Base-by-base conservation (phyloP, 1,140 invertebrate genomes). In the Eumaeus atala region DNA sequence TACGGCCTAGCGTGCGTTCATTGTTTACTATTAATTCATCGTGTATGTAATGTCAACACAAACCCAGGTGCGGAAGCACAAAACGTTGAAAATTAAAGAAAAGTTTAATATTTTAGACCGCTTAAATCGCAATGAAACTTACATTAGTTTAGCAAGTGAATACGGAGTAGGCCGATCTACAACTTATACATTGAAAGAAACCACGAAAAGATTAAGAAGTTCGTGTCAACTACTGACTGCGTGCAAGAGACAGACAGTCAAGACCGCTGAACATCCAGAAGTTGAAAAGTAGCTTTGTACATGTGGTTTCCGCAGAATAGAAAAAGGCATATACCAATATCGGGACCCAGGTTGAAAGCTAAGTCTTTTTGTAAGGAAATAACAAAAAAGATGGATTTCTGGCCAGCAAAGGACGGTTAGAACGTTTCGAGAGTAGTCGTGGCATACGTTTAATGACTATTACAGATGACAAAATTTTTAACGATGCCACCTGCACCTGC, bases 331-430 rank as follows among this genome's bases (percentile, higher is more conserved):
- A 64, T 17, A 67, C 21, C 69, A 9, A 73, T 80, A 65, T 70
- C 70, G 33, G 67, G 65, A 59, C 61, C 64, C 62, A 66, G 73
- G 53, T 68, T 75, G 61, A 77, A 79, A 70, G 74, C 74, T 61
- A 68, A 66, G 36, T 65, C 51, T 66, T 72, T 75, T 70, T 70
- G 72, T 56, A 66, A 70, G 54, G 56, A 74, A 65, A 75, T 77
- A 67, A 68, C 47, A 64, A 66, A 70, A 76, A 72, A 69, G 67
- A 70, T 55, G 64, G 79, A 59, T 81, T 79, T 34, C 7, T 37
- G 21, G 38, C 54, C 42, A 62, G 57, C 18, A 44, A 54, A 44
- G 57, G 56, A 14, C 54, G 61, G 56, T 34, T 63, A 9, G 36
- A 59, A 7, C 59, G 59, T 37, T 63, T 59, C 14, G 57, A 63